Base-by-base conservation (phyloP, 2,888 invertebrate species). In the Hypomecis punctinalis region DNA sequence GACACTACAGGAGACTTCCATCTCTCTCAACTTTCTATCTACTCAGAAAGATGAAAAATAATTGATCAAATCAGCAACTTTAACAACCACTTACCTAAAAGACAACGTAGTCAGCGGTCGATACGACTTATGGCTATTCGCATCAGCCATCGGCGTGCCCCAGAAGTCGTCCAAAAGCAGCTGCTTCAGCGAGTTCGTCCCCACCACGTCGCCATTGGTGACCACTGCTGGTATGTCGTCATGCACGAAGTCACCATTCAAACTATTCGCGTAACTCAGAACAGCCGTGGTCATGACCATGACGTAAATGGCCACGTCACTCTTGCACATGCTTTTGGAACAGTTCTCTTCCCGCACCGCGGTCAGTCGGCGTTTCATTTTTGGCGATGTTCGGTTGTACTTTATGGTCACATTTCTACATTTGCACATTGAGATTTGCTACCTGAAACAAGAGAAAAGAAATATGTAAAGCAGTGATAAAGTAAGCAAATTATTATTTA, bases 161-260 rank as follows among this genome's bases (percentile, higher is more conserved):
- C 97, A 98, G 85, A 97, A 98, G 85, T 98, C 98, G 78, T 97
- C 95, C 80, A 94, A 85, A 77, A 97, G 94, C 72, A 96, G 88
- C 75, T 95, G 94, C 73, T 89, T 89, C 78, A 96, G 77, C 5
- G 95, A 92, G 63, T 94, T 95, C 39, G 93, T 88, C 0, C 96
- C 97, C 8, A 94, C 91, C 67, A 97, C 97, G 86, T 98, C 97
- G 78, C 94, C 95, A 85, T 97, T 98, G 65, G 95, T 94, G 78
- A 96, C 95, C 61, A 98, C 95, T 40, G 97, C 97, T 63, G 97
- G 97, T 71, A 97, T 95, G 83, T 98, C 97, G 82, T 98, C 97
- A 87, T 98, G 97, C 56, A 98, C 97, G 79, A 97, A 97, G 80
- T 97, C 97, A 49, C 97, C 97, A 68, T 93, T 94, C 71, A 97